A percentile compares a stretch with the other conserved stretches of the same genome.
phyloP scores from a whole-genome alignment of 2,113 vertebrate genomes.

The Caranx ignobilis region DNA sequence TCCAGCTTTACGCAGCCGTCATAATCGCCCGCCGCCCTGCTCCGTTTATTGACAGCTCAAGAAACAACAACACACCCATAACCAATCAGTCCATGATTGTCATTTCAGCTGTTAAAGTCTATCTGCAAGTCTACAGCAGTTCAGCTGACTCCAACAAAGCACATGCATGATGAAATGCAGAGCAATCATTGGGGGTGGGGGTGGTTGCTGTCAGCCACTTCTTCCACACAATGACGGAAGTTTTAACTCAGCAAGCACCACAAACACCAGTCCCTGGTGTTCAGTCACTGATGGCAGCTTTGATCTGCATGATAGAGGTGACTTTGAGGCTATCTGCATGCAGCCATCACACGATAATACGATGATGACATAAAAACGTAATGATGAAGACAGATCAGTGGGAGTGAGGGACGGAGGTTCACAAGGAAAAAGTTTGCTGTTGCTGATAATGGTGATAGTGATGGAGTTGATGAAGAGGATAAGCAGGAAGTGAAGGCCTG shows the following conservation, averaged over 20 bases:
- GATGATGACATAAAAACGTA: constrained; percentile 46
- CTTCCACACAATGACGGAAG: constrained; percentile 37
- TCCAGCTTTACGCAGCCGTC: constrained; percentile 15
- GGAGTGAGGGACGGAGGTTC: constrained; percentile 1
- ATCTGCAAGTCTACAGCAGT: constrained; percentile 48
- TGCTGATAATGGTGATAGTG: not conserved
- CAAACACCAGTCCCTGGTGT: constrained; percentile 41
- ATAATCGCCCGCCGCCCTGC: not conserved
- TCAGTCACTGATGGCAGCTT: constrained; percentile 55
- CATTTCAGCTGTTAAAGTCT: constrained; percentile 58
- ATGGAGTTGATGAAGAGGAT: constrained; percentile 9
- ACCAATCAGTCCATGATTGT: constrained; percentile 51
- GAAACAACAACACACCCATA: constrained; percentile 44
- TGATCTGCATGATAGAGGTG: constrained; percentile 62
- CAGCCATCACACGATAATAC: not conserved
- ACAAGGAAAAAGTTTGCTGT: not conserved
- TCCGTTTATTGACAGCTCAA: constrained; percentile 51
- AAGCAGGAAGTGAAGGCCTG: not conserved
- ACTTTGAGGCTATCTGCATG: constrained; percentile 51
- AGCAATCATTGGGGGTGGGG: constrained; percentile 39
- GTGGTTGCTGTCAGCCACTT: constrained; percentile 51
- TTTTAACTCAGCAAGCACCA: constrained; percentile 37
- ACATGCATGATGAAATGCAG: constrained; percentile 71
- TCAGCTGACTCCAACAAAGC: constrained; percentile 51
- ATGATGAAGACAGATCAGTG: constrained; percentile 23